phyloP scores from a whole-genome alignment of 2,888 invertebrate species.

The Folsomia candida region DNA sequence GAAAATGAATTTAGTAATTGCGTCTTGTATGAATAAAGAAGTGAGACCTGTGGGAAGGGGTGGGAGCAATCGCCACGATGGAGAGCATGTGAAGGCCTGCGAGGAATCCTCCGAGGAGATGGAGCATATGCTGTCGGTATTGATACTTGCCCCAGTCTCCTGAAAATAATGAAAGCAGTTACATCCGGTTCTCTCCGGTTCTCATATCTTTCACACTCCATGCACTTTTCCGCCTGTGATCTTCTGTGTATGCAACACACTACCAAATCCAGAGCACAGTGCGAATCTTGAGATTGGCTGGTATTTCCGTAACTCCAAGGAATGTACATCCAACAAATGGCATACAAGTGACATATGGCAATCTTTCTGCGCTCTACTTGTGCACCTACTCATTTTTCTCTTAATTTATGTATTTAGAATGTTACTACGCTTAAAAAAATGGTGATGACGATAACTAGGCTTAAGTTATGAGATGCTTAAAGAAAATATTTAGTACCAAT shows the following conservation, averaged over 20 bases:
- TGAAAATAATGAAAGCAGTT: constrained; percentile 17
- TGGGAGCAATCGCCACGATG: constrained; percentile 41
- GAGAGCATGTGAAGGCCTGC: constrained; percentile 49
- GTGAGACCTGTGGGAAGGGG: constrained; percentile 36
- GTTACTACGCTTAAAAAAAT: too few relatives aligned
- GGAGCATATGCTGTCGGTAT: constrained; percentile 44
- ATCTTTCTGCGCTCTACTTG: too few relatives aligned
- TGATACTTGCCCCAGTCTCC: constrained; percentile 49
- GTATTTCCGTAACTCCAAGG: too few relatives aligned
- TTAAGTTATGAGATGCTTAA: too few relatives aligned
- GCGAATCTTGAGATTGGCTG: constrained; percentile 10
- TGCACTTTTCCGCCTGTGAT: neutral
- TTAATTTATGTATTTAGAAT: too few relatives aligned
- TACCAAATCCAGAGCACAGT: neutral
- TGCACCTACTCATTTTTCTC: too few relatives aligned
- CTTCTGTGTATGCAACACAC: neutral
- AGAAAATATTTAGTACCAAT: too few relatives aligned
- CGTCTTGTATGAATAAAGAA: neutral
- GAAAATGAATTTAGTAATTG: neutral
- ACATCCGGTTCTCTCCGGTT: neutral
- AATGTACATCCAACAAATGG: too few relatives aligned
- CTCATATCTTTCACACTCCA: neutral
- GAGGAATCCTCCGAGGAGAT: constrained; percentile 42
- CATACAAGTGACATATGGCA: too few relatives aligned
- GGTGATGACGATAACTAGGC: too few relatives aligned